A percentile compares a stretch with the other conserved stretches of the same genome.
phyloP scores from a whole-genome alignment of 2,113 vertebrate species.

The Megaceryle torquata region DNA sequence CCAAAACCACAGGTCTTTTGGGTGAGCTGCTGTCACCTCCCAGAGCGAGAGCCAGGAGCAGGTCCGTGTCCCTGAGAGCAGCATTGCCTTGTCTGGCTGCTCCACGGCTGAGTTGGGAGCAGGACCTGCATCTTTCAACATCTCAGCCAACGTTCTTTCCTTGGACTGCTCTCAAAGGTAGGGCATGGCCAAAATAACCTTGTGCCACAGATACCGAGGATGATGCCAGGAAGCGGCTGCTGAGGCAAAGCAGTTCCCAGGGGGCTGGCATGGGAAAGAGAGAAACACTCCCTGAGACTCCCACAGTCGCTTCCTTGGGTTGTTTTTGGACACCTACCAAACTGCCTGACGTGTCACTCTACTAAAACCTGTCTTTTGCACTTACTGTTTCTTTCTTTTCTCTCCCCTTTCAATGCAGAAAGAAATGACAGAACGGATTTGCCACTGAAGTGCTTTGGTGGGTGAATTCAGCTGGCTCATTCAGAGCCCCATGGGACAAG shows the following conservation, averaged over 20 bases:
- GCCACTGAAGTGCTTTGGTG: conserved; percentile 69
- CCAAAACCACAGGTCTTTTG: background rate
- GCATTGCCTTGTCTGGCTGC: background rate
- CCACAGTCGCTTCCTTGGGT: background rate
- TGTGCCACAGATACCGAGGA: background rate
- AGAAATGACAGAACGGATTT: conserved; percentile 93
- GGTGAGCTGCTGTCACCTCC: background rate
- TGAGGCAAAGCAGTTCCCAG: conserved; percentile 19
- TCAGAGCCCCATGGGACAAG: rapidly evolving
- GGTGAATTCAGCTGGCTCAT: background rate
- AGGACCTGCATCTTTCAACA: background rate
- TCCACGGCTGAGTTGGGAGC: background rate
- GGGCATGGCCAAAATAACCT: background rate
- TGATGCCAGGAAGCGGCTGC: conserved; percentile 5
- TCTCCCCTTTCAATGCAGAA: conserved; percentile 73
- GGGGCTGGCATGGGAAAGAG: background rate
- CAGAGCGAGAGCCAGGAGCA: background rate
- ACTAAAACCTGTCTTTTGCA: background rate
- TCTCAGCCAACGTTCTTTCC: background rate
- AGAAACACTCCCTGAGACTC: background rate
- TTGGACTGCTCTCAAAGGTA: background rate
- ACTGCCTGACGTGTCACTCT: background rate
- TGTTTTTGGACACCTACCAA: conserved; percentile 3
- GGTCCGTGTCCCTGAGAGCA: background rate
- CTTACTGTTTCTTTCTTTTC: conserved; percentile 21